These are phyloP conservation scores for Rafetus swinhoei DNA, from an alignment of 2,113 vertebrate genomes.

Conservation along the genomic window DNA sequence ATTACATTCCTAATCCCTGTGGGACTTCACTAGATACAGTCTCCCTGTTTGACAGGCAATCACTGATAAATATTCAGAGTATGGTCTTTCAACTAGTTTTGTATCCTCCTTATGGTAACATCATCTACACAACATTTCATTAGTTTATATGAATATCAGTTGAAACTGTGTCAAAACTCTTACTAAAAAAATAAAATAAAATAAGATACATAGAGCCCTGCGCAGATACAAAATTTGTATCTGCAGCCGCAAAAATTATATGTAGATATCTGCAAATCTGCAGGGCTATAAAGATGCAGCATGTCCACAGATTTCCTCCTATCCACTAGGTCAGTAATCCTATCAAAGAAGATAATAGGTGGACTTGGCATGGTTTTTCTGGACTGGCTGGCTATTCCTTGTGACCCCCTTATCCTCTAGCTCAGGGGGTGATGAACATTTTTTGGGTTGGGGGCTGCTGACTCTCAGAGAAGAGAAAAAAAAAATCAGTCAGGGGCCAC, in stretches of 20 bases:
- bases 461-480: too few relatives aligned
- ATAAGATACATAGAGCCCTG: too few relatives aligned
- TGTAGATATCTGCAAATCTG: too few relatives aligned
- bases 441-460: too few relatives aligned
- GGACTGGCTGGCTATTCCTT: background rate
- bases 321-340: background rate
- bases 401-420: background rate
- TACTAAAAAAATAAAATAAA: background rate
- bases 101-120: background rate
- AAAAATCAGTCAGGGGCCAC: too few relatives aligned
- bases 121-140: background rate
- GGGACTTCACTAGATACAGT: too few relatives aligned
- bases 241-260: too few relatives aligned
- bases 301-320: background rate
- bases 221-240: too few relatives aligned
- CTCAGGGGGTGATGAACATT: too few relatives aligned
- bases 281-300: background rate
- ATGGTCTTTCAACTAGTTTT: background rate
- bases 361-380: background rate
- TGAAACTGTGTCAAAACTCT: background rate
- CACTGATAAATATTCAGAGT: background rate
- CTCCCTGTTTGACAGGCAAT: background rate
- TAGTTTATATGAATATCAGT: background rate
- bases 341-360: background rate
- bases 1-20: too few relatives aligned